These are phyloP conservation scores for Meleagris gallopavo DNA, from an alignment of 2,113 vertebrate genomes.

Conservation along the genomic window DNA sequence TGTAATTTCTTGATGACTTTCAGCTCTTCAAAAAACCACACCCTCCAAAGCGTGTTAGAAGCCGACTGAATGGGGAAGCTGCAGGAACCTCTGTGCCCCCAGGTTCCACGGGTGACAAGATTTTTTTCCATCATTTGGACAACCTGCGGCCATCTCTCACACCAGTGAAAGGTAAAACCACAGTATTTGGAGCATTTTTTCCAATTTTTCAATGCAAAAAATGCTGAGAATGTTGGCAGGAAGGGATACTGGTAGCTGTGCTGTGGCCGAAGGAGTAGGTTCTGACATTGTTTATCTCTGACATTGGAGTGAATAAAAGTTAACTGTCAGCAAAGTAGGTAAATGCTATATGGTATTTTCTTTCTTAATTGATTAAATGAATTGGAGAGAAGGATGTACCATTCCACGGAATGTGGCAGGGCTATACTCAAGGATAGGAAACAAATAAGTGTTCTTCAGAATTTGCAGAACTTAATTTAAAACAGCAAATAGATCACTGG, in stretches of 20 bases:
- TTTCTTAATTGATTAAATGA: neutral
- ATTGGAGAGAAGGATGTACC: rapidly evolving
- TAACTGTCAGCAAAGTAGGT: neutral
- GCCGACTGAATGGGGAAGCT: constrained; percentile 89
- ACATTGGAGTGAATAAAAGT: neutral
- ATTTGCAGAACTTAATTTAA: neutral
- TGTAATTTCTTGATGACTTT: neutral
- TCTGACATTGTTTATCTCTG: neutral
- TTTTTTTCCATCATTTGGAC: constrained; percentile 98
- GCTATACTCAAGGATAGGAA: neutral
- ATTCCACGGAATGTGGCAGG: neutral
- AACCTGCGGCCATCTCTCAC: constrained; percentile 93
- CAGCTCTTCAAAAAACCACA: constrained; percentile 99
- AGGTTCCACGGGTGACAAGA: constrained; percentile 89
- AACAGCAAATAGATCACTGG: neutral
- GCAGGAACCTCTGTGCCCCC: constrained; percentile 79
- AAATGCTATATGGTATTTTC: neutral
- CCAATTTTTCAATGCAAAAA: neutral
- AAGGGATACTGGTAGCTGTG: neutral
- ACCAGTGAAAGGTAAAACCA: constrained; percentile 91
- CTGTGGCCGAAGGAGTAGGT: neutral
- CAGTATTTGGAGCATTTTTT: neutral
- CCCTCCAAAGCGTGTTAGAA: constrained; percentile 94
- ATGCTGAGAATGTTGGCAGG: neutral
- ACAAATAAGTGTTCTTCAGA: neutral